Evolutionary conservation across 2,113 vertebrate species (phyloP), one percentile per base, ranked within the genome.

Genomic region (Chelonoidis abingdonii): DNA sequence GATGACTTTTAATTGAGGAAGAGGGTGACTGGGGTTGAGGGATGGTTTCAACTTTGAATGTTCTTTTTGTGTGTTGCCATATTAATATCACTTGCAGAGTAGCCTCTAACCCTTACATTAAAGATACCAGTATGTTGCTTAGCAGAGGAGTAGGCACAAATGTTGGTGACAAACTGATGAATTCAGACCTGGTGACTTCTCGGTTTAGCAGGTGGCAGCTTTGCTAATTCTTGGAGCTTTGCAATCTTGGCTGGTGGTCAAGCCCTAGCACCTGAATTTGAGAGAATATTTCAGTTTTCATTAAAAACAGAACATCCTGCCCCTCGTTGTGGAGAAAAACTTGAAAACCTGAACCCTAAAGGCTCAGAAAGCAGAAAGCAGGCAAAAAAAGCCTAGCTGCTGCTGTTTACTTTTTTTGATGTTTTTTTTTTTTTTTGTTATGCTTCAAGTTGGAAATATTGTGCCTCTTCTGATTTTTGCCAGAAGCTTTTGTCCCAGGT

Each of bases 101-200:
- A 86, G 3, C 14, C 54, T 57, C 52, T 44, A 12, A 4, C 14
- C 52, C 85, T 89, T 29, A 22, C 38, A 25, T 78, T 47, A 78
- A 47, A 84, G 91, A 50, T 44, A 31, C 7, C 82, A 88, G 50
- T n/a, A 80, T 8, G 87, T 78, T 78, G 62, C 86, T 44, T 53
- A 10, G 75, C 29, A 35, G 38, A 56, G 35, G n/a, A 57, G 69
- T 22, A 1, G 81, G 72, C 10, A 84, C 86, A 79, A 84, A 50
- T n/a, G n/a, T 90, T 76, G 87, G 8, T 75, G 89, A 54, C 86
- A 91, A 92, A 93, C 85, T 79, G 4, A 80, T 78, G 83, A 83
- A 9, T 85, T 88, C 89, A 85, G 44, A 1, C 0, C 17, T 89
- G 90, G 83, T 95, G 90, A 35, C 78, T 92, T 53, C 87, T 87